Evolutionary conservation across 2,113 vertebrate species (phyloP).

Genomic region (Chionis minor): DNA sequence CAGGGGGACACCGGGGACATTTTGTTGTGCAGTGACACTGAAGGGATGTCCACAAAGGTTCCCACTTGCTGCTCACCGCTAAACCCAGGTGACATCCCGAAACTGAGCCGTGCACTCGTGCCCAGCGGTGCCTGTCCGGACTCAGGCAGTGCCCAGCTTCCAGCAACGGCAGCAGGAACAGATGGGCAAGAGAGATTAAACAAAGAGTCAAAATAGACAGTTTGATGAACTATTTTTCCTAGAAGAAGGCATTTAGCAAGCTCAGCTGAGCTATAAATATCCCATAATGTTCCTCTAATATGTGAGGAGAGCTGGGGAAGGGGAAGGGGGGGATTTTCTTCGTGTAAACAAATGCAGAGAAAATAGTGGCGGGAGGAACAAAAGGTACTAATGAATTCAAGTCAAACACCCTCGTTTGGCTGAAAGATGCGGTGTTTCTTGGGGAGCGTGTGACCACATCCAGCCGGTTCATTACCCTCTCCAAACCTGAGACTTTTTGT

Average conservation of each 20-base stretch:
- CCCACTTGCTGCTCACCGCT: neutral
- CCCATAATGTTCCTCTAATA: constrained; percentile 14
- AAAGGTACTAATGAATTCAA: constrained; percentile 25
- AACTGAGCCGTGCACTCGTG: fast-evolving
- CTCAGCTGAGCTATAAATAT: constrained; percentile 64
- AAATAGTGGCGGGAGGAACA: neutral
- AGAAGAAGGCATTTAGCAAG: constrained; percentile 49
- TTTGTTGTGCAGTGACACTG: neutral
- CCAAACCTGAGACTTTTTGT: neutral
- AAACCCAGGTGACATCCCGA: neutral
- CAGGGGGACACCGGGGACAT: fast-evolving
- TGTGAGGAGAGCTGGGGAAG: constrained; percentile 9
- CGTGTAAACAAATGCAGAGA: constrained; percentile 1
- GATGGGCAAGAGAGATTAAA: constrained; percentile 25
- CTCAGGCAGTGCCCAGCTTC: neutral
- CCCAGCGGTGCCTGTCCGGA: fast-evolving
- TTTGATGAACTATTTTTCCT: constrained; percentile 57
- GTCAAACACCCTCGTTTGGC: neutral
- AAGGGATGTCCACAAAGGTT: neutral
- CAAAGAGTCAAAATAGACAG: constrained; percentile 17
- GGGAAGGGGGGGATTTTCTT: neutral
- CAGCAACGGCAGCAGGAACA: neutral
- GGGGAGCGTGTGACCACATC: neutral
- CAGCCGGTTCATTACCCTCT: neutral
- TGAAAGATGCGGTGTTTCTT: neutral